Conservation (phyloP, 2,888 invertebrate species). For the Rutpela maculata region DNA sequence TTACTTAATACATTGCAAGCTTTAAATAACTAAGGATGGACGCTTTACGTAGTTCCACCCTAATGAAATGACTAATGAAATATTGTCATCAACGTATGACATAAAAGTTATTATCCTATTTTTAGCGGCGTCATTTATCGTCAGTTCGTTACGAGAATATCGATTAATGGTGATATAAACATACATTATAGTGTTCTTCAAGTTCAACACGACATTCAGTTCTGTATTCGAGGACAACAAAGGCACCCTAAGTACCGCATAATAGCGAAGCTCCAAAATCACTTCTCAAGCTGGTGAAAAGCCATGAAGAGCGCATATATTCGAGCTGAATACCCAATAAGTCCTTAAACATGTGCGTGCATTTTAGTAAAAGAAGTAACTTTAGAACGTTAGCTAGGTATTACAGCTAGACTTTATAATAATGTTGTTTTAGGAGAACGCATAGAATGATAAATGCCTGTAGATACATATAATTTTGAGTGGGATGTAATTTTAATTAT, state of each 20-base stretch:
- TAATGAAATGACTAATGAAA: neutral
- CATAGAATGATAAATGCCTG: neutral
- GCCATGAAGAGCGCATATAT: constrained; percentile 22
- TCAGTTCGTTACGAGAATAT: neutral
- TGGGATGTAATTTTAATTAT: neutral
- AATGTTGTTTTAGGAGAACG: neutral
- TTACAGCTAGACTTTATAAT: constrained; percentile 16
- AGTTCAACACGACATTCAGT: constrained; percentile 21
- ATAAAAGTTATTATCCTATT: neutral
- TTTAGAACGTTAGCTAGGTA: neutral
- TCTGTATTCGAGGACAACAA: constrained; percentile 22
- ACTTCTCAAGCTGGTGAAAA: constrained; percentile 38
- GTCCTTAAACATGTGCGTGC: constrained; percentile 38
- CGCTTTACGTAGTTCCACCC: neutral
- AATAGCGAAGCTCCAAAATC: constrained; percentile 43
- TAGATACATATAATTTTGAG: neutral
- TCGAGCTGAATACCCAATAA: constrained; percentile 41
- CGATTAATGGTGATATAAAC: constrained; percentile 14
- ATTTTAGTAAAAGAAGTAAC: neutral
- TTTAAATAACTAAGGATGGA: neutral
- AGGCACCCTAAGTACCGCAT: constrained; percentile 40
- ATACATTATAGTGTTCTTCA: constrained; percentile 14
- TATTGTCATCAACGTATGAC: neutral
- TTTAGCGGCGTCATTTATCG: neutral
- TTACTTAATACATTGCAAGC: neutral